Evolutionary conservation across 53 echinoderm and acorn worm genomes (phyloP).

Genomic region (Mesocentrotus franciscanus): DNA sequence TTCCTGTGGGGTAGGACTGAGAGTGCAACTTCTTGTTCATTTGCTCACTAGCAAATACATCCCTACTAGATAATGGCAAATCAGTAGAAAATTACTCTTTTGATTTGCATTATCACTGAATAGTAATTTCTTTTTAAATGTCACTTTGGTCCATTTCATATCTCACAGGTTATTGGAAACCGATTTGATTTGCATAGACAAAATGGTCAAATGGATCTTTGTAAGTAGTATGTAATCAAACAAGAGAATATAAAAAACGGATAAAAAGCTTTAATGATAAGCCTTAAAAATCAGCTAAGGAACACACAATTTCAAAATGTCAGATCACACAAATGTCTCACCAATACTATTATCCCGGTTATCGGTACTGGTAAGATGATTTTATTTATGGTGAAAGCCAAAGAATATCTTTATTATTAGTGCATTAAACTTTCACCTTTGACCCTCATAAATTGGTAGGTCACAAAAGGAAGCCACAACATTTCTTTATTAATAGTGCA

Average conservation of each 20-base stretch:
- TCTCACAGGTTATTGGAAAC: not conserved
- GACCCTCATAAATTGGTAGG: not conserved
- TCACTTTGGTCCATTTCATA: not conserved
- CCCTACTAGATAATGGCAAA: not conserved
- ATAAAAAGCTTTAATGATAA: not conserved
- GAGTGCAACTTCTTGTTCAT: too few relatives aligned
- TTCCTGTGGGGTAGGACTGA: not conserved
- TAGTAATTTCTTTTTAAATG: not conserved
- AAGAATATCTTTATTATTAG: not conserved
- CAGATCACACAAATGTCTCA: not conserved
- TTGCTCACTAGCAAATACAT: too few relatives aligned
- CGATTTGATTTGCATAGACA: not conserved
- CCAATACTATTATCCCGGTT: not conserved
- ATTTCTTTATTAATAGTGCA: not conserved
- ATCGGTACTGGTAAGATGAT: not conserved
- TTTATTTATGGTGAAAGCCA: not conserved
- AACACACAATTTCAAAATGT: constrained; percentile 21
- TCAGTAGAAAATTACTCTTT: too few relatives aligned
- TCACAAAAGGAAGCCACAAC: not conserved
- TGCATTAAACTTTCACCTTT: not conserved
- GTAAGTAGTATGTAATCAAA: not conserved
- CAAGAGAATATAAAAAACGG: not conserved
- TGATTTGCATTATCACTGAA: too few relatives aligned
- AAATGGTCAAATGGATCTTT: not conserved
- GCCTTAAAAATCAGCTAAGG: not conserved